phyloP scores from a whole-genome alignment of 2,797 vertebrate species.

The Chrysocyon brachyurus region DNA sequence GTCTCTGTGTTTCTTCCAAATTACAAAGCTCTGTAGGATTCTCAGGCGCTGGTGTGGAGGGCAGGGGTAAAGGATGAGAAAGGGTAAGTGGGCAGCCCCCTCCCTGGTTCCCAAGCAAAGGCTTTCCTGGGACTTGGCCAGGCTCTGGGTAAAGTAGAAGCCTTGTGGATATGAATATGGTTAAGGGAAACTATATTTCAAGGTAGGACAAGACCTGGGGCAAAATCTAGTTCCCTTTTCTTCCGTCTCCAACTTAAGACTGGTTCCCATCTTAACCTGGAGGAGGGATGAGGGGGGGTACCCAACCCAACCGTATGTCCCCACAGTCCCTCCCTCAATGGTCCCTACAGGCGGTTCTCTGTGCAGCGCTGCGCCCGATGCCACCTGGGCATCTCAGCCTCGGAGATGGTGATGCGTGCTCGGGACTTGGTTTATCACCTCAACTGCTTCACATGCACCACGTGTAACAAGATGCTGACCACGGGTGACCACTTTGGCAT shows the following conservation, averaged over 20 bases:
- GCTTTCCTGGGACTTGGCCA: slow-evolving; percentile 39
- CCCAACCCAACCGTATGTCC: slow-evolving; percentile 75
- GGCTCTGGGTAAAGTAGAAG: slow-evolving; percentile 17
- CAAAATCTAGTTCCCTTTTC: slow-evolving; percentile 8
- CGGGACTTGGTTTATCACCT: slow-evolving; percentile 99
- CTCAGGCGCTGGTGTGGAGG: slow-evolving; percentile 28
- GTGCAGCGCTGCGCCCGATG: slow-evolving; percentile 99
- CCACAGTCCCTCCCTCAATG: slow-evolving; percentile 83
- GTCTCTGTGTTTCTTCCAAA: slow-evolving; percentile 47
- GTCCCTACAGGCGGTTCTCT: slow-evolving; percentile 96
- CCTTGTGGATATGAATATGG: slow-evolving; percentile 20
- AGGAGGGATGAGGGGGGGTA: slow-evolving; percentile 68
- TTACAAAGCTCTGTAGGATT: slow-evolving; percentile 48
- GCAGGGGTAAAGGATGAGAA: slow-evolving; percentile 52
- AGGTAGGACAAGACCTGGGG: slow-evolving; percentile 15
- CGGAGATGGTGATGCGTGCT: slow-evolving; percentile 99
- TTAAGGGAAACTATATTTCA: slow-evolving; percentile 33
- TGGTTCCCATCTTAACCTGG: slow-evolving; percentile 8
- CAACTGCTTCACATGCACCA: slow-evolving; percentile 99
- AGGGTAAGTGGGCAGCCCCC: slow-evolving; percentile 20
- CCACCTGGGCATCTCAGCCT: slow-evolving; percentile 98
- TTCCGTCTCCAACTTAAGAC: slow-evolving; percentile 32
- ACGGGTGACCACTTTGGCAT: slow-evolving; percentile 99
- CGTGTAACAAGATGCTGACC: slow-evolving; percentile 99
- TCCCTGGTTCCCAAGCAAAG: neutral